Percentiles rank a stretch among this genome's conserved stretches.
Evolutionary conservation across 92 coral and sea anemone species (phyloP).

Genomic region (Phenganax marumi): DNA sequence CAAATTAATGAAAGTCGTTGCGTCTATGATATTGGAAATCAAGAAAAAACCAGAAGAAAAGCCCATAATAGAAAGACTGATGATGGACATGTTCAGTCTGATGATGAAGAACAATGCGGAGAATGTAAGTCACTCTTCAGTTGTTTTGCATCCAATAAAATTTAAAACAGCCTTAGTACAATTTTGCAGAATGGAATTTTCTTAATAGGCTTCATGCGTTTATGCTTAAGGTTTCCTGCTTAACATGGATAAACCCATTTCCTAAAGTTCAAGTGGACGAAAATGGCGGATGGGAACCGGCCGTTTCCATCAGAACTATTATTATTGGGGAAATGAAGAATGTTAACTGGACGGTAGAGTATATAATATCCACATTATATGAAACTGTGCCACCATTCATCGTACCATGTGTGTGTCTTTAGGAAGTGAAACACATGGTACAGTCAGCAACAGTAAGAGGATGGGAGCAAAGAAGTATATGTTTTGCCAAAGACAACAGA

Average conservation of each 20-base stretch:
- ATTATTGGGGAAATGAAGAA: conserved; percentile 5
- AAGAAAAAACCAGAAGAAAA: not conserved
- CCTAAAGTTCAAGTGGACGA: conserved; percentile 7
- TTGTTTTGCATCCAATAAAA: not conserved
- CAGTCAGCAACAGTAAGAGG: conserved; percentile 21
- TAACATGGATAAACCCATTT: conserved; percentile 27
- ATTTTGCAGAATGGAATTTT: not conserved
- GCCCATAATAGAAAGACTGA: not conserved
- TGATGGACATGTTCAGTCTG: not conserved
- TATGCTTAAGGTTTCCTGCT: conserved; percentile 5
- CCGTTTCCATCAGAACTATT: conserved; percentile 1
- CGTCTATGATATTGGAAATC: not conserved
- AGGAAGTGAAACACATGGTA: conserved; percentile 36
- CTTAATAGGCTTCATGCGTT: not conserved
- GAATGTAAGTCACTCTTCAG: conserved; percentile 2
- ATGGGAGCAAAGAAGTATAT: conserved; percentile 32
- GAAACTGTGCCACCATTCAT: not conserved
- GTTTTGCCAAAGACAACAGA: conserved; percentile 40
- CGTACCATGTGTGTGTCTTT: not conserved
- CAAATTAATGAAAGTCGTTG: not conserved
- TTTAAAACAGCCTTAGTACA: not conserved
- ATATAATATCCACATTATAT: not conserved
- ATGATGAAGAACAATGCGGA: not conserved
- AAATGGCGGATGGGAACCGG: not conserved
- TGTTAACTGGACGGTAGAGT: conserved; percentile 14